Evolutionary conservation across 2,888 invertebrate species (phyloP).

Genomic region (Heteromurus nitidus): DNA sequence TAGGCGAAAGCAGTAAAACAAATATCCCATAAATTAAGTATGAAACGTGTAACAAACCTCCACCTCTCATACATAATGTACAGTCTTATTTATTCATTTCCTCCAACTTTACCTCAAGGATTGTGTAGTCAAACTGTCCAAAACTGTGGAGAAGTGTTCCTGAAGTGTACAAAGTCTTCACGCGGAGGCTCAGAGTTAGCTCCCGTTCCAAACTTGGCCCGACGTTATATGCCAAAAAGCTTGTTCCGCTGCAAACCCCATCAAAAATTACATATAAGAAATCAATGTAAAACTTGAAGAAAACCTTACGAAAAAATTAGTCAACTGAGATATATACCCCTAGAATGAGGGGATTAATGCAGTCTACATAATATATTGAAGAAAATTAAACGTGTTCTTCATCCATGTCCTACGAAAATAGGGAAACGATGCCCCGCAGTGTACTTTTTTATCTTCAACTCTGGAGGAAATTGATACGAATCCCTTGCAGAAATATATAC

Average conservation of each 20-base stretch:
- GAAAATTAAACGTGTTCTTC: neutral
- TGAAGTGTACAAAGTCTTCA: conserved; percentile 88
- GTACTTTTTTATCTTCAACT: conserved; percentile 36
- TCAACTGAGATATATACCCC: too few species aligned
- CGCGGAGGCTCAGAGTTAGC: conserved; percentile 85
- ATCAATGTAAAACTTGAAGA: too few species aligned
- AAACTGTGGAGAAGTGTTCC: conserved; percentile 90
- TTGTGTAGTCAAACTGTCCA: conserved; percentile 91
- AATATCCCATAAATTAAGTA: neutral
- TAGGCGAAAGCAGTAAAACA: neutral
- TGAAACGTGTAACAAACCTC: neutral
- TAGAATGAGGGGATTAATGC: too few species aligned
- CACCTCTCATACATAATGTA: neutral
- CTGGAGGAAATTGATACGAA: neutral
- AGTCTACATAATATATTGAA: too few species aligned
- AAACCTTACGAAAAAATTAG: too few species aligned
- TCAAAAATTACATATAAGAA: neutral
- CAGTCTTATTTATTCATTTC: neutral
- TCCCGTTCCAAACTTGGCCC: conserved; percentile 82
- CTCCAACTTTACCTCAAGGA: conserved; percentile 82
- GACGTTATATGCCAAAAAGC: conserved; percentile 73
- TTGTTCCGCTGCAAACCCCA: conserved; percentile 68
- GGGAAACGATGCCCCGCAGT: conserved; percentile 48
- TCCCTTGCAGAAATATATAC: neutral
- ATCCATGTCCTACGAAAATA: conserved; percentile 27